phyloP scores from a whole-genome alignment of 1,140 invertebrate genomes.

The Cotesia vestalis region DNA sequence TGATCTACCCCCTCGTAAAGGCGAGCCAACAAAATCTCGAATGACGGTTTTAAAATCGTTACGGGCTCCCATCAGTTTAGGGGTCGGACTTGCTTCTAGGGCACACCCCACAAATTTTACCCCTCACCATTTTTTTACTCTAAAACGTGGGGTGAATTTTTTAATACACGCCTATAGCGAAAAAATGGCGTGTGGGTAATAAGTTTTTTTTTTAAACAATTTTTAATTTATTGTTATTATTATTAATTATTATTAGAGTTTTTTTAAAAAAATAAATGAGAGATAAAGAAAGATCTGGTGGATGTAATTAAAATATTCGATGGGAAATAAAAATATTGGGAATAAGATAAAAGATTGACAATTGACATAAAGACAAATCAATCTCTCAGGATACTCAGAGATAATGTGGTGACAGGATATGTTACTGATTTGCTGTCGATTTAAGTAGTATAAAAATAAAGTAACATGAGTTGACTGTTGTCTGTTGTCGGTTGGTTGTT shows the following conservation, averaged over 20 bases:
- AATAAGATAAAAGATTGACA: not conserved
- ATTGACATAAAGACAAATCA: slow-evolving; percentile 1
- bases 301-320: not conserved
- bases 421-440: slow-evolving; percentile 7
- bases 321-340: not conserved
- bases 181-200: not conserved
- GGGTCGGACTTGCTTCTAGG: too few relatives aligned
- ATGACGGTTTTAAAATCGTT: too few relatives aligned
- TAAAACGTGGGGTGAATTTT: not conserved
- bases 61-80: too few relatives aligned
- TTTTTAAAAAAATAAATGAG: too few relatives aligned
- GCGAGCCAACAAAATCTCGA: too few relatives aligned
- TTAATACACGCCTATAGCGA: slow-evolving; percentile 3
- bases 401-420: slow-evolving; percentile 14
- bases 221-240: too few relatives aligned
- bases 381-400: not conserved
- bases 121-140: not conserved
- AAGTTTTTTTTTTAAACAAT: not conserved
- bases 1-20: too few relatives aligned
- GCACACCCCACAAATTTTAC: not conserved
- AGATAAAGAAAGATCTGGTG: too few relatives aligned
- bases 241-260: too few relatives aligned
- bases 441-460: not conserved
- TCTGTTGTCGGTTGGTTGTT: too few relatives aligned
- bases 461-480: too few relatives aligned